Base-by-base conservation (phyloP, 2,888 invertebrate genomes). In the Tetanocera ferruginea region DNA sequence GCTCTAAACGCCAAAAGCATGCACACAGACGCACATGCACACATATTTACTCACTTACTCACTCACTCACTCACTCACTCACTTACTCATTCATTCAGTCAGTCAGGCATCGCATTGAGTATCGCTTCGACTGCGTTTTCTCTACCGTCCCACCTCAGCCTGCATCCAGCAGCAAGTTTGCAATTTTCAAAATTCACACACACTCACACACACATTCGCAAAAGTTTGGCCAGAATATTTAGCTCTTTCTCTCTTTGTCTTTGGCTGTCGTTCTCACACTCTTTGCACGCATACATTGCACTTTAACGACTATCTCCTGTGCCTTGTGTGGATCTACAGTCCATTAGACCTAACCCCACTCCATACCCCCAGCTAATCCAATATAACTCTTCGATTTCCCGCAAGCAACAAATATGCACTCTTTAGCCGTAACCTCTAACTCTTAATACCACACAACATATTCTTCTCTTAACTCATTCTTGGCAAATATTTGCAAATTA, bases 61-160 rank as follows among this genome's bases (percentile, higher is more conserved):
- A 52, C 62, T 62, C 31, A 71, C 49, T 60, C 67, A 25, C 75
- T 75, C 79, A 57, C 64, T 76, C 73, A 76, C 60, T 19, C 23
- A 71, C 23, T 60, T 64, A 43, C 23, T 19, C 60, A 23, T 11
- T 57, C 49, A 31, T 3, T 31, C 31, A 11, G 11, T 2, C 43
- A 43, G 43, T 43, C 43, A 43, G 43, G 4, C 43, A 43, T 43
- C 43, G 43, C 43, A 43, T 11, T 43, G 43, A 34, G 55, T 34
- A 11, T n/a, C 23, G 37, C 67, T n/a, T 55, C 34, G 14, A 55
- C 69, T 75, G 66, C 67, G 57, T 69, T 69, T 69, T 69, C 69
- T 64, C 34, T 3, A 31, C 23, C 70, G 49, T 60, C 64, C 31
- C 43, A 23, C 19, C 73, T 2, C 31, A 25, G 49, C n/a, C 62